Evolutionary conservation across 2,797 vertebrate species (phyloP).

Genomic region (Darevskia nairensis): DNA sequence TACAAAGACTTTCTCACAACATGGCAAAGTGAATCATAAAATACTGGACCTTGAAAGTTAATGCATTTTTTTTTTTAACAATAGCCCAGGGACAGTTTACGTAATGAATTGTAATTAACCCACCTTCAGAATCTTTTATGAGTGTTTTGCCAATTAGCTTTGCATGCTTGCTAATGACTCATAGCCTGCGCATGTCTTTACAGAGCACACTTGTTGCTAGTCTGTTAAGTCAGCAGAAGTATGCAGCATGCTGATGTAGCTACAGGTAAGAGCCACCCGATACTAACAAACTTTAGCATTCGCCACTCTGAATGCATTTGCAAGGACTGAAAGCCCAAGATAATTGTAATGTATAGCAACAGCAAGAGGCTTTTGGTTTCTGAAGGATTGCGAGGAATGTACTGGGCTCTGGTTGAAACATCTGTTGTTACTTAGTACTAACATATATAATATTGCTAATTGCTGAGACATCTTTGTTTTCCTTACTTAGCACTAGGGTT

Average conservation of each 20-base stretch:
- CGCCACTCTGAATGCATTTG: constrained; percentile 51
- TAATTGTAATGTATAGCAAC: constrained; percentile 74
- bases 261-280: constrained; percentile 68
- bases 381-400: constrained; percentile 78
- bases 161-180: constrained; percentile 84
- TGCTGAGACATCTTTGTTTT: constrained; percentile 87
- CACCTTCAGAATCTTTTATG: constrained; percentile 86
- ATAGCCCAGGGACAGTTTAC: constrained; percentile 84
- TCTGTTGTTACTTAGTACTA: constrained; percentile 85
- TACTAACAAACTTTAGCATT: constrained; percentile 45
- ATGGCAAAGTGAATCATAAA: constrained; percentile 87
- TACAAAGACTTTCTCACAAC: constrained; percentile 86
- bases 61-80: constrained; percentile 85
- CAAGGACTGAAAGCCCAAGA: constrained; percentile 63
- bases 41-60: constrained; percentile 84
- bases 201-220: constrained; percentile 69
- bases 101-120: constrained; percentile 88
- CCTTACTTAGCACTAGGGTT: constrained; percentile 83
- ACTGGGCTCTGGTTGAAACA: constrained; percentile 76
- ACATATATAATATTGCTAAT: constrained; percentile 86
- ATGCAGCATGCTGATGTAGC: constrained; percentile 58
- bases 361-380: constrained; percentile 78
- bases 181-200: constrained; percentile 81
- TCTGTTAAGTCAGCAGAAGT: constrained; percentile 76
- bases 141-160: constrained; percentile 86